These are phyloP conservation scores for Nymphalis io DNA, from an alignment of 1,140 invertebrate species.

Conservation along the genomic window DNA sequence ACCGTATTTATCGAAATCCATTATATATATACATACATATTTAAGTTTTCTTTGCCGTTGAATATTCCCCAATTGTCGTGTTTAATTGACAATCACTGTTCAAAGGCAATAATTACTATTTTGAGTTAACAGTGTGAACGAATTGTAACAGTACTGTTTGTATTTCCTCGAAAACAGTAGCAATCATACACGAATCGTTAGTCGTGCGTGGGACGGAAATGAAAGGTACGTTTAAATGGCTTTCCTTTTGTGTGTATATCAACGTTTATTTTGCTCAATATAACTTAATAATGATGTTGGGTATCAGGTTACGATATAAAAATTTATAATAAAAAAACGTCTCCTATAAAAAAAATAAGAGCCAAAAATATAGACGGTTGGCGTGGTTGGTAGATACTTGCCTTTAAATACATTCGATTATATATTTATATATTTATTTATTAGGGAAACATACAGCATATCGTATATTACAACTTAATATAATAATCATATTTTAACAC, in stretches of 20 bases:
- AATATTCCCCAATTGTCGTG: background rate
- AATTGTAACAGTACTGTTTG: background rate
- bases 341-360: too few species aligned
- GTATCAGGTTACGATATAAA: background rate
- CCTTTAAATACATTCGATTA: too few species aligned
- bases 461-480: too few species aligned
- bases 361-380: too few species aligned
- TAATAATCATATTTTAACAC: too few species aligned
- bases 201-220: constrained; percentile 15
- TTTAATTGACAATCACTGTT: background rate
- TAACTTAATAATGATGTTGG: background rate
- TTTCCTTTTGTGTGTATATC: background rate
- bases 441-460: too few species aligned
- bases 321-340: background rate
- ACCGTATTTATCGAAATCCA: too few species aligned
- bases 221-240: constrained; percentile 11
- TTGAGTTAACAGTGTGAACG: background rate
- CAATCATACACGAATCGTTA: constrained; percentile 13
- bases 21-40: too few species aligned
- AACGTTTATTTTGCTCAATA: background rate
- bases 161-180: background rate
- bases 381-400: too few species aligned
- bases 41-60: background rate
- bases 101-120: constrained; percentile 3
- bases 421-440: too few species aligned